phyloP scores from a whole-genome alignment of 2,797 vertebrate species.

The Tarsius wallacei region DNA sequence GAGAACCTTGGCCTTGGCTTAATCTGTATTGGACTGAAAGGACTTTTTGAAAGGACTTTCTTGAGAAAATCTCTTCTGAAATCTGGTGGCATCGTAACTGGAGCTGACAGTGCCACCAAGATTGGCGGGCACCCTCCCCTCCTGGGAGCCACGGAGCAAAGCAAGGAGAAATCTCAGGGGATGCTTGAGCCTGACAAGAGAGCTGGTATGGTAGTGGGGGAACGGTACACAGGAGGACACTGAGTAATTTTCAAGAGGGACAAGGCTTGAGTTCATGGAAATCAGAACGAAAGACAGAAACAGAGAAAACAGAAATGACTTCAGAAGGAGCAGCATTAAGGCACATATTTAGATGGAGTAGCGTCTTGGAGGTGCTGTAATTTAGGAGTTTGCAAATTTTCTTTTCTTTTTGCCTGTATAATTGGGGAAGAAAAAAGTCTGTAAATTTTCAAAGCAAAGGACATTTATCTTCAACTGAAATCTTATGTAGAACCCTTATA shows the following conservation, averaged over 20 bases:
- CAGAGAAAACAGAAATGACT: background rate
- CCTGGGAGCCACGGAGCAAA: background rate
- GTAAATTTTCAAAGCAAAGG: background rate
- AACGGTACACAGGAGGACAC: accelerated
- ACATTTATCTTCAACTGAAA: background rate
- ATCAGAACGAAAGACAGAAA: background rate
- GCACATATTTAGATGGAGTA: background rate
- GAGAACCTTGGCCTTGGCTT: background rate
- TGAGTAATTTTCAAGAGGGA: background rate
- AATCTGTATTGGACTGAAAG: background rate
- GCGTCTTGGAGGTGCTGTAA: background rate
- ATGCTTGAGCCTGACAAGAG: background rate
- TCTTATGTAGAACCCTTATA: background rate
- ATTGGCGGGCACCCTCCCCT: background rate
- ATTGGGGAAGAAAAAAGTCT: too few relatives aligned
- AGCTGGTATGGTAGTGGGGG: background rate
- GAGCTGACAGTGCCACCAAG: accelerated
- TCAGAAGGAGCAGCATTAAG: background rate
- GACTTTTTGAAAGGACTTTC: constrained; percentile 10
- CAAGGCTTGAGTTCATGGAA: background rate
- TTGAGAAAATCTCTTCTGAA: background rate
- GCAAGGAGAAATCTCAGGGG: background rate
- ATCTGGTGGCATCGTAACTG: background rate
- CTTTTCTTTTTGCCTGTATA: background rate
- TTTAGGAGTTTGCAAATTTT: background rate